Conservation (phyloP, 1,140 invertebrate species). For the Drosophila rhopaloa region DNA sequence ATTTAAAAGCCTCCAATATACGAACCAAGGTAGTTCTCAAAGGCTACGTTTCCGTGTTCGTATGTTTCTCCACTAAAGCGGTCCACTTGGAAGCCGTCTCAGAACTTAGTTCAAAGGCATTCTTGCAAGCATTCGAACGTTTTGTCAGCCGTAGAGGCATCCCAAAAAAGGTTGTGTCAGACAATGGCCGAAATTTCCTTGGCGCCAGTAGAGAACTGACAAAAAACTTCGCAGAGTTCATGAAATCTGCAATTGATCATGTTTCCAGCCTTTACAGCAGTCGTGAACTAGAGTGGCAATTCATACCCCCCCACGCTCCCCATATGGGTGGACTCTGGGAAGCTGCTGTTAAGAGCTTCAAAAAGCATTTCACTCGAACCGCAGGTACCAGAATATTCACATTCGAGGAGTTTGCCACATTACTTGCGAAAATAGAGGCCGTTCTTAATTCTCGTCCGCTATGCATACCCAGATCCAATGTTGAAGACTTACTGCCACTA, state of each 20-base stretch:
- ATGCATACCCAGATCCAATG: background rate
- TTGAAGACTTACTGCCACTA: background rate
- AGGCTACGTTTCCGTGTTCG: background rate
- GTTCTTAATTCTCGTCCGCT: background rate
- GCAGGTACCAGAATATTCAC: background rate
- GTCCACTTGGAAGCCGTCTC: slow-evolving; percentile 5
- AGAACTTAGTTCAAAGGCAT: slow-evolving; percentile 1
- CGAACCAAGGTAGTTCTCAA: background rate
- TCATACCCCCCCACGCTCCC: background rate
- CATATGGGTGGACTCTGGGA: background rate
- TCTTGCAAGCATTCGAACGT: slow-evolving; percentile 1
- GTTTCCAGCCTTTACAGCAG: no score
- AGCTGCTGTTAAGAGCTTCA: no score
- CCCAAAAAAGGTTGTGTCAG: no score
- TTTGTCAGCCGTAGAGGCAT: background rate
- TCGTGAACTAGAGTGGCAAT: background rate
- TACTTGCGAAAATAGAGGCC: background rate
- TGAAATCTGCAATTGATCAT: no score
- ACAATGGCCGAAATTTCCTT: no score
- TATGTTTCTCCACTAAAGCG: no score
- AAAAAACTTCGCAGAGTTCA: no score
- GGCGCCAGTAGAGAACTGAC: no score
- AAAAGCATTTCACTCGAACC: background rate
- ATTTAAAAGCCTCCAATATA: background rate
- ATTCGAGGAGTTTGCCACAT: background rate